phyloP scores from a whole-genome alignment of 2,797 vertebrate genomes.

The Malacoctenus gilli region DNA sequence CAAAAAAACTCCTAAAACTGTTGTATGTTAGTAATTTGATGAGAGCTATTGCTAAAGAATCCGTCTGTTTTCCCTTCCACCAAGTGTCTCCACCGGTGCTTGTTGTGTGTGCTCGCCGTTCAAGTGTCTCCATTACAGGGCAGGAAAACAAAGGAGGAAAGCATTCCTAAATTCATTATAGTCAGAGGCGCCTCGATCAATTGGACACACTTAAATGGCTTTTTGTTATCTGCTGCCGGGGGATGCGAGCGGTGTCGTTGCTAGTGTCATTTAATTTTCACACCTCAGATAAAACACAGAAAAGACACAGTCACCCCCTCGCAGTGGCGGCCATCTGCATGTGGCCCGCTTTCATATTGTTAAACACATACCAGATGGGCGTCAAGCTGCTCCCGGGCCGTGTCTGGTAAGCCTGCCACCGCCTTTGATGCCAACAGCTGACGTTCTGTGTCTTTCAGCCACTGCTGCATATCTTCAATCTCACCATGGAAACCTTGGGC shows the following conservation, averaged over 20 bases:
- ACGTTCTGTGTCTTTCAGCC: slow-evolving; percentile 98
- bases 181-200: slow-evolving; percentile 52
- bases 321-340: slow-evolving; percentile 77
- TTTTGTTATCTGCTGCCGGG: slow-evolving; percentile 41
- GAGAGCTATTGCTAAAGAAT: slow-evolving; percentile 39
- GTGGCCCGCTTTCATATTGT: slow-evolving; percentile 73
- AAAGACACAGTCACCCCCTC: slow-evolving; percentile 62
- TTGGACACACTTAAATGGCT: slow-evolving; percentile 48
- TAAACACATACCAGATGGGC: slow-evolving; percentile 94
- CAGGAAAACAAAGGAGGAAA: slow-evolving; percentile 41
- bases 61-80: slow-evolving; percentile 39
- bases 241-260: slow-evolving; percentile 47
- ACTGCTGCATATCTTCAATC: slow-evolving; percentile 98
- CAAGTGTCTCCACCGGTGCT: slow-evolving; percentile 18
- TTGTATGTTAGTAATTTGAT: slow-evolving; percentile 47
- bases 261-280: slow-evolving; percentile 76
- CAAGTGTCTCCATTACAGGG: slow-evolving; percentile 40
- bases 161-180: slow-evolving; percentile 62
- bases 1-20: slow-evolving; percentile 44
- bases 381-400: slow-evolving; percentile 95
- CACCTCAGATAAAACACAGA: slow-evolving; percentile 76
- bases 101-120: slow-evolving; percentile 17
- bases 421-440: slow-evolving; percentile 97
- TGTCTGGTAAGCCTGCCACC: slow-evolving; percentile 98
- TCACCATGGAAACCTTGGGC: slow-evolving; percentile 99